Base-by-base conservation (phyloP, 2,888 invertebrate species). In the Lamproptera curius region DNA sequence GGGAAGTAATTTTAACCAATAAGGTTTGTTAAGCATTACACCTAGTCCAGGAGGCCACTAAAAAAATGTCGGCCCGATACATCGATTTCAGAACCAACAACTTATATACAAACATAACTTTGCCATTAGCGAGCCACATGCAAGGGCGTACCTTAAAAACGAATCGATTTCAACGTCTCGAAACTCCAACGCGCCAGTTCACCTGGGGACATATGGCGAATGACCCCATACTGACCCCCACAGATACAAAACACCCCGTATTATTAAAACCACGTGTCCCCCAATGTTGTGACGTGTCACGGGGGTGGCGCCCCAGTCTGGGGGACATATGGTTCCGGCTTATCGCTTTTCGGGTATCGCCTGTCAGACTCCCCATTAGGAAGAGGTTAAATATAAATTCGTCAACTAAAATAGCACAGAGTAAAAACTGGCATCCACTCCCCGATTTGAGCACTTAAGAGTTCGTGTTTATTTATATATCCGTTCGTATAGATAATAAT, bases 261-360 rank as follows among this genome's bases (percentile, higher is more conserved):
- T 20, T 33, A 23, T 38, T 38, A 37, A 37, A 34, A 31, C 40
- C 48, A 49, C 16, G 37, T 28, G 35, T 43, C n/a, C 37, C 28
- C 39, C 26, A 47, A 47, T 42, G 46, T 31, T 28, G 41, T 46
- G 43, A 49, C 44, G 36, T 42, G 50, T 37, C 26, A 31, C 35
- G 38, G 36, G 34, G 54, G 54, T 45, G 55, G 59, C 51, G 52
- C 48, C 50, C 44, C 50, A 23, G 60, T 58, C 60, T 59, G 55
- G 54, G 55, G 50, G 62, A 68, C 79, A 79, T 65, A 72, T 81
- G 81, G 71, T 65, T 62, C 69, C 58, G n/a, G n/a, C n/a, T n/a
- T n/a, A n/a, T n/a, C n/a, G n/a, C n/a, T n/a, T n/a, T n/a, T n/a
- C n/a, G 57, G 66, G 70, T 72, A 76, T 76, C 69, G 69, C 63